phyloP scores from a whole-genome alignment of 2,888 invertebrate genomes.

The Cyrtodaria siliqua region DNA sequence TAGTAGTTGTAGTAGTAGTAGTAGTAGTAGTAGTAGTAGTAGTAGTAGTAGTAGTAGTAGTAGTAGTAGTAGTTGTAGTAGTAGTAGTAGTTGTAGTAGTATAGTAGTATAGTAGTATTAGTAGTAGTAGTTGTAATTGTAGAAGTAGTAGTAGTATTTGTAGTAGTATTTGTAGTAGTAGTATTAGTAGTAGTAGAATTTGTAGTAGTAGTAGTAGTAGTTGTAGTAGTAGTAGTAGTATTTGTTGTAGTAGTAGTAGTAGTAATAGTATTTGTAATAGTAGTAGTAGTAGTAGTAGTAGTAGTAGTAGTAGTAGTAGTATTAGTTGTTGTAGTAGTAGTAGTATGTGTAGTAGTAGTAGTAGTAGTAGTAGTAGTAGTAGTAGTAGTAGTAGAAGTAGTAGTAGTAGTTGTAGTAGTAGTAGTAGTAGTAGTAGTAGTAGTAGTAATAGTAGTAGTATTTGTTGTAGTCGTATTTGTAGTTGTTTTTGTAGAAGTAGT shows the following conservation, averaged over 20 bases:
- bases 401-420: no score
- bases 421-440: no score
- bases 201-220: conserved; percentile 25
- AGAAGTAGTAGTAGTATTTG: no score
- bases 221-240: conserved; percentile 24
- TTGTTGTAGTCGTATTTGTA: conserved; percentile 22
- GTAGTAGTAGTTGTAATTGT: no score
- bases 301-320: conserved; percentile 14
- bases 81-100: conserved; percentile 19
- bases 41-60: no score
- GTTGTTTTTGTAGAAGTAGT: no score
- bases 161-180: no score
- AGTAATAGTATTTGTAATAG: conserved; percentile 22
- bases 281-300: conserved; percentile 5
- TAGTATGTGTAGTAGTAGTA: conserved; percentile 5
- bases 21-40: conserved; percentile 12
- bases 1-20: conserved; percentile 26
- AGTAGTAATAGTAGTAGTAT: conserved; percentile 4
- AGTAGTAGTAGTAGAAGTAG: no score
- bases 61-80: neutral
- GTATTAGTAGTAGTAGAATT: no score
- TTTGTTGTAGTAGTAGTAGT: conserved; percentile 27
- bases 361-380: no score
- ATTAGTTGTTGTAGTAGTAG: neutral
- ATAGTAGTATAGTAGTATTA: no score